Base-by-base conservation (phyloP, 2,888 invertebrate genomes). In the Metalampra italica region DNA sequence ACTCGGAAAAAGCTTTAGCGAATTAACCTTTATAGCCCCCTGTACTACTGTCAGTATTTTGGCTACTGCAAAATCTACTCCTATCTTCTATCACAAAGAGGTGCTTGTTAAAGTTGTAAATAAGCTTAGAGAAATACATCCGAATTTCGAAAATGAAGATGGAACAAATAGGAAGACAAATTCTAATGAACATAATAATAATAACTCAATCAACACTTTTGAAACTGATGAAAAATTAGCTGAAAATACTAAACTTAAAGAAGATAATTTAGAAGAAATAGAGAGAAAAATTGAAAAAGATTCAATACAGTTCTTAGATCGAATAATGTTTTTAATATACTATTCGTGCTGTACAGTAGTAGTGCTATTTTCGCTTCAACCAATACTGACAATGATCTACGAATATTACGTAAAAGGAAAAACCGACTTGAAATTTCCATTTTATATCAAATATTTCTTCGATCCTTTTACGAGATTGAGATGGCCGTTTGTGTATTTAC, bases 401-500 rank as follows among this genome's bases (percentile, higher is more conserved):
- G 65, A 69, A 13, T 74, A 72, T 46, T 56, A 59, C 7, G 62
- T 45, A 8, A 71, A 56, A 0, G 78, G 77, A 0, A 53, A 56
- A 7, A 53, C 64, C 2, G 60, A 65, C 3, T 54, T 75, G 4
- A 64, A 60, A 7, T 71, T 80, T 47, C 82, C 84, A 0, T 85
- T 63, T 51, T 38, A 54, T 9, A 72, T 75, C 0, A 75, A 73
- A 42, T 84, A 81, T 46, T 77, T 68, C 49, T 77, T 78, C 43
- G 75, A 84, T 55, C 64, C 65, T 2, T 71, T 69, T 38, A 54
- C 65, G 0, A 52, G 59, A 13, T 13, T 46, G 0, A 52, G 62
- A 13, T 80, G 77, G 79, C 66, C 64, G 1, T 47, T 74, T n/a
- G 58, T 76, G 7, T 82, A 82, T 50, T 40, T 75, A 8, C 75